Percentiles rank a stretch among this genome's conserved stretches.
Evolutionary conservation across 2,113 vertebrate species (phyloP).

Genomic region (Morone chrysops): DNA sequence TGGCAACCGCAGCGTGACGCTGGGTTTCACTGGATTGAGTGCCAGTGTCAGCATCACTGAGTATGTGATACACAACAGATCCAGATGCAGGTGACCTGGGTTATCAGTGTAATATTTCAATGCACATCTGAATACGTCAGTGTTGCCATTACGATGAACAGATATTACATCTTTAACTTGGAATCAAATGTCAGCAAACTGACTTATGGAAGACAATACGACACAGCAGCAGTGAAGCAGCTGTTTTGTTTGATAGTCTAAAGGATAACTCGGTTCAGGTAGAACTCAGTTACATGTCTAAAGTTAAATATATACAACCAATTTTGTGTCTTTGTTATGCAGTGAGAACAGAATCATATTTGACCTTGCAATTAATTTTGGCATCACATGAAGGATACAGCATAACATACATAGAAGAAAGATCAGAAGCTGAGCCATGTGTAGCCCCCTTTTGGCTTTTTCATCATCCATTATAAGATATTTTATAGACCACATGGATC

Average conservation of each 20-base stretch:
- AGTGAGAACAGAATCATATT: neutral
- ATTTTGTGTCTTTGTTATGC: neutral
- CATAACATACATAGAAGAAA: slow-evolving; percentile 1
- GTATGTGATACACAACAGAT: neutral
- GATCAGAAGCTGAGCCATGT: neutral
- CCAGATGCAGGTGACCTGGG: neutral
- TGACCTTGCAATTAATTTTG: neutral
- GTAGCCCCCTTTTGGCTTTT: neutral
- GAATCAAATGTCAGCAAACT: neutral
- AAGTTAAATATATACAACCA: neutral
- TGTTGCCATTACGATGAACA: neutral
- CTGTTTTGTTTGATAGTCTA: neutral
- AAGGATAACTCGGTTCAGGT: neutral
- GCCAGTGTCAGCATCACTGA: too few relatives aligned
- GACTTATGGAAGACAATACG: neutral
- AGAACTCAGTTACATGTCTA: neutral
- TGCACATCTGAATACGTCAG: neutral
- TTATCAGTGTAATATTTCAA: neutral
- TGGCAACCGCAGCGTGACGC: too few relatives aligned
- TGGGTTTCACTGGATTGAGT: neutral
- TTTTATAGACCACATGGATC: slow-evolving; percentile 32
- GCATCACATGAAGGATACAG: neutral
- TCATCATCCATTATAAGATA: slow-evolving; percentile 5
- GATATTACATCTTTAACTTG: neutral
- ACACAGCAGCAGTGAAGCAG: neutral